A percentile compares a stretch with the other conserved stretches of the same genome.
Conservation (phyloP, 2,113 vertebrate genomes). For the Tyto alba region DNA sequence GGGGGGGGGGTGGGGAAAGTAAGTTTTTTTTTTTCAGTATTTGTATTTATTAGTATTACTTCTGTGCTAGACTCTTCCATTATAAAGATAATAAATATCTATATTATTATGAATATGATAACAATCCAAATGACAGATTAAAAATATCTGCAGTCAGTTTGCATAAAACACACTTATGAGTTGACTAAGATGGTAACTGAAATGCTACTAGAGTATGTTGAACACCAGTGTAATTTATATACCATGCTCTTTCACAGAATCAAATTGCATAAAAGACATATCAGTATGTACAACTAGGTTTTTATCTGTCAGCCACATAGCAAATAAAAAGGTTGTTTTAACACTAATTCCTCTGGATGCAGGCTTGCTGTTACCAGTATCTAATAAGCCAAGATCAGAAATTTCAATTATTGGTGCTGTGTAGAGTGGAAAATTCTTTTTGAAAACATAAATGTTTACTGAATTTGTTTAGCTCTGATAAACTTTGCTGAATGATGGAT, state of each 20-base stretch:
- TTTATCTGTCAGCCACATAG: not conserved
- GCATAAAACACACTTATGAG: not conserved
- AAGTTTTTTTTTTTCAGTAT: not conserved
- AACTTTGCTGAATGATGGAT: not conserved
- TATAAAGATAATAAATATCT: not conserved
- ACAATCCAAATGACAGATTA: not conserved
- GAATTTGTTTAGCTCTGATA: not conserved
- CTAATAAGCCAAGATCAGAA: not conserved
- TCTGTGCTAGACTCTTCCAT: not conserved
- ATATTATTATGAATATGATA: not conserved
- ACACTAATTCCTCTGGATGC: not conserved
- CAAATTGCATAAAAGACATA: not conserved
- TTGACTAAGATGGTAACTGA: not conserved
- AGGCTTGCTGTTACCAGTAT: not conserved
- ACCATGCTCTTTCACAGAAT: not conserved
- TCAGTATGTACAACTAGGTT: not conserved
- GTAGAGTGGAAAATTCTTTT: not conserved
- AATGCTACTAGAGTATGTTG: not conserved
- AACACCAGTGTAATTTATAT: not conserved
- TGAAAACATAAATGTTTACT: not conserved
- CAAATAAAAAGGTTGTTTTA: not conserved
- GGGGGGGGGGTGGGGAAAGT: too few relatives aligned
- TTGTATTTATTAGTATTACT: not conserved
- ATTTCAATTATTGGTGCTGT: not conserved
- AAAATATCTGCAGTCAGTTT: not conserved